Percentiles rank a stretch among this genome's conserved stretches.
Evolutionary conservation across 2,113 vertebrate species (phyloP).

Genomic region (Tyto alba): DNA sequence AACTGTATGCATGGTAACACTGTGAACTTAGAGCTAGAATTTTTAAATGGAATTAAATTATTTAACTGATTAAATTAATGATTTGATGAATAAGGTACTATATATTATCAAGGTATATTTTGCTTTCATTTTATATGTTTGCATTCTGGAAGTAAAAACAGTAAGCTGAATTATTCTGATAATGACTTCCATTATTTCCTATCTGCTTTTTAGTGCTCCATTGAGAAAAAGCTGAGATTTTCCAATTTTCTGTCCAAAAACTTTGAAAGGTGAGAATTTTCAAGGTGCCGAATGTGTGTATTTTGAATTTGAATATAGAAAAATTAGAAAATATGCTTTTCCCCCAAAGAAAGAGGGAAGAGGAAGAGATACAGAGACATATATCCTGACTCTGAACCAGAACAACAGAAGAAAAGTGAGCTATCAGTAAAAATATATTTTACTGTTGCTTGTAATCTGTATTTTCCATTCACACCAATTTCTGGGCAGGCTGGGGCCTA

Average conservation of each 20-base stretch:
- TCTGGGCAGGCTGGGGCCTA: background rate
- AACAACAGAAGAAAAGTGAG: background rate
- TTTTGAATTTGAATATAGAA: background rate
- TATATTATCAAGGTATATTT: background rate
- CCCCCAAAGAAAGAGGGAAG: background rate
- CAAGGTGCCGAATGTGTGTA: background rate
- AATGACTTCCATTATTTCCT: background rate
- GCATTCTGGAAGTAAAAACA: background rate
- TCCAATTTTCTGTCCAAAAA: background rate
- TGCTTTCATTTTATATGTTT: background rate
- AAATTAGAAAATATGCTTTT: background rate
- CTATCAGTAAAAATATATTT: conserved; percentile 33
- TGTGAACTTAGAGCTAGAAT: background rate
- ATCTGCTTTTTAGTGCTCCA: background rate
- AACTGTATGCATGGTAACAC: background rate
- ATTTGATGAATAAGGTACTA: background rate
- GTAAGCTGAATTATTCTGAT: background rate
- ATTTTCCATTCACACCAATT: conserved; percentile 40
- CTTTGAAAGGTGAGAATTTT: background rate
- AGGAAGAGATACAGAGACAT: background rate
- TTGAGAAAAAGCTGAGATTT: background rate
- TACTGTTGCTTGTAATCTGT: conserved; percentile 25
- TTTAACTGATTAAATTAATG: background rate
- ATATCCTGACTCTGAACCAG: background rate
- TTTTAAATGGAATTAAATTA: background rate